A percentile compares a stretch with the other conserved stretches of the same genome.
phyloP scores from a whole-genome alignment of 2,113 vertebrate genomes.

The Cyprinus carpio region DNA sequence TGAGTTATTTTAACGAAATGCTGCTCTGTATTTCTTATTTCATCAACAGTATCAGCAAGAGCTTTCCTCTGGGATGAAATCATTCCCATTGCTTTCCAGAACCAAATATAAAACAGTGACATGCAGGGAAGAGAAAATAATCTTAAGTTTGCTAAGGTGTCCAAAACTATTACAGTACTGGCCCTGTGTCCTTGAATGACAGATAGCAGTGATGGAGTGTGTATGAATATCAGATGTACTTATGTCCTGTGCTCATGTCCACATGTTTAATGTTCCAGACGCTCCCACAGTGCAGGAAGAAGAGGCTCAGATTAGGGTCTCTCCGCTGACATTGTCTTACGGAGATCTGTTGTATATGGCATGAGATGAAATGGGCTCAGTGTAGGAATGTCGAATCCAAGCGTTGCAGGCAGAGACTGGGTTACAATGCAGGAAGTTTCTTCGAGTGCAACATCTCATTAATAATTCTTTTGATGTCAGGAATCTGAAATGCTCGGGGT shows the following conservation, averaged over 20 bases:
- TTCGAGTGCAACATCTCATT: conserved; percentile 49
- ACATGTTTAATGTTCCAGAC: conserved; percentile 48
- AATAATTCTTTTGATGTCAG: conserved; percentile 62
- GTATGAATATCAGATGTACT: conserved; percentile 25
- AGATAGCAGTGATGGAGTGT: not conserved
- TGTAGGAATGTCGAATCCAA: conserved; percentile 45
- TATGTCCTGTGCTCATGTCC: conserved; percentile 17
- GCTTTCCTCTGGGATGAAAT: not conserved
- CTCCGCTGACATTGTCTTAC: conserved; percentile 39
- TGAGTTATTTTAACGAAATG: not conserved
- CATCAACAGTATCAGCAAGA: conserved; percentile 1
- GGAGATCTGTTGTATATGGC: conserved; percentile 54
- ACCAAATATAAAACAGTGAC: not conserved
- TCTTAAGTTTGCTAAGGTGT: not conserved
- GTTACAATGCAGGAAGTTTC: conserved; percentile 55
- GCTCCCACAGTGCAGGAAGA: conserved; percentile 50
- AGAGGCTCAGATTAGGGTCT: conserved; percentile 40
- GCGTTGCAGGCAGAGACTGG: conserved; percentile 51
- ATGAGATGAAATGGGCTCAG: conserved; percentile 44
- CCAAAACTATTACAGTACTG: conserved; percentile 3
- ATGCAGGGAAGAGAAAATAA: not conserved
- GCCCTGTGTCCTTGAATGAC: conserved; percentile 12
- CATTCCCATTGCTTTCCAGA: not conserved
- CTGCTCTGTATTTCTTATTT: not conserved
- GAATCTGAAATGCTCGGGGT: conserved; percentile 32